A percentile compares a stretch with the other conserved stretches of the same genome.
phyloP scores from a whole-genome alignment of 2,797 vertebrate species.

The Mallotus villosus region DNA sequence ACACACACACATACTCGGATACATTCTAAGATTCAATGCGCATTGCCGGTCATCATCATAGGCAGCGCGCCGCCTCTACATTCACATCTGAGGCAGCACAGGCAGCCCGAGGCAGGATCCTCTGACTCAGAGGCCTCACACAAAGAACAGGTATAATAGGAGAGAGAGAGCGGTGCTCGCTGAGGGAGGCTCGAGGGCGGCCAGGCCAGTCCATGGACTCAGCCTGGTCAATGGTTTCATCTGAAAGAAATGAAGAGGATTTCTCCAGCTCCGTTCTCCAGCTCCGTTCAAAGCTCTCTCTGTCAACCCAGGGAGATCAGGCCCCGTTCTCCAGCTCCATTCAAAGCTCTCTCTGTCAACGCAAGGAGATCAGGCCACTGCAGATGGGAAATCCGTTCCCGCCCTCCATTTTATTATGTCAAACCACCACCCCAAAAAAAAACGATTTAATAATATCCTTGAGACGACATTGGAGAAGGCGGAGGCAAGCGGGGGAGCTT shows the following conservation, averaged over 20 bases:
- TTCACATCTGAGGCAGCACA: constrained; percentile 31
- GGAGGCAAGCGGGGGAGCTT: constrained; percentile 26
- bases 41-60: constrained; percentile 44
- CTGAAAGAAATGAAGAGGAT: constrained; percentile 64
- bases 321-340: constrained; percentile 56
- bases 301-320: constrained; percentile 55
- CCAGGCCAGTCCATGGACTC: constrained; percentile 43
- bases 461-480: constrained; percentile 57
- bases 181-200: constrained; percentile 36
- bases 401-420: constrained; percentile 68
- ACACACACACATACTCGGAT: constrained; percentile 8
- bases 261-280: constrained; percentile 58
- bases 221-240: constrained; percentile 67
- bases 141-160: neutral
- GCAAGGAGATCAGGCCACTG: constrained; percentile 52
- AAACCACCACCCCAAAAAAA: constrained; percentile 54
- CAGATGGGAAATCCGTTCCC: constrained; percentile 52
- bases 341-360: constrained; percentile 45
- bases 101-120: neutral
- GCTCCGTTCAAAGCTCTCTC: constrained; percentile 43
- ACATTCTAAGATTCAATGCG: constrained; percentile 16
- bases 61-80: constrained; percentile 16
- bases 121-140: neutral
- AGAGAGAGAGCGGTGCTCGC: neutral
- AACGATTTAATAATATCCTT: constrained; percentile 73